Conservation (phyloP, 2,113 vertebrate genomes). For the Eolophus roseicapilla region DNA sequence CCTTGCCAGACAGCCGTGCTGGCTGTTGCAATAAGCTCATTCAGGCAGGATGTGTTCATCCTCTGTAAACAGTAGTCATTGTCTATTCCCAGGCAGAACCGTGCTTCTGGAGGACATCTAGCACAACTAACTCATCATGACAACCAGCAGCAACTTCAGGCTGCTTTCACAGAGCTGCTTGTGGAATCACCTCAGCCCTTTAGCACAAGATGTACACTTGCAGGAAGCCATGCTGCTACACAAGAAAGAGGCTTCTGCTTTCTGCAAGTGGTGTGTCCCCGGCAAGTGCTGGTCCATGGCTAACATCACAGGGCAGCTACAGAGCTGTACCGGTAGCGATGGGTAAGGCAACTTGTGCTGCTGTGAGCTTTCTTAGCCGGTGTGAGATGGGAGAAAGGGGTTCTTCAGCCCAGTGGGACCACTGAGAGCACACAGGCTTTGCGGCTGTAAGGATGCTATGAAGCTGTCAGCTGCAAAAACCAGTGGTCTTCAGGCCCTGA, state of each 20-base stretch:
- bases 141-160: conserved; percentile 59
- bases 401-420: neutral
- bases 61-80: neutral
- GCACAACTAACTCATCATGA: conserved; percentile 56
- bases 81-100: neutral
- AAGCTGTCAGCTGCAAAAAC: neutral
- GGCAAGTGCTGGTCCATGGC: neutral
- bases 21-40: neutral
- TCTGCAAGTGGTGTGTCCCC: accelerated
- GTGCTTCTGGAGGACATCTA: conserved; percentile 41
- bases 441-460: neutral
- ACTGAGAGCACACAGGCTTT: neutral
- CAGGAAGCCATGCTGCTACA: neutral
- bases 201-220: conserved; percentile 5
- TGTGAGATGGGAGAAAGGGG: neutral
- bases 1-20: neutral
- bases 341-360: neutral
- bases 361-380: neutral
- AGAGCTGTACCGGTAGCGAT: neutral
- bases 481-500: neutral
- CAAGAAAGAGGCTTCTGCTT: neutral
- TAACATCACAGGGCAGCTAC: neutral
- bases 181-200: conserved; percentile 17
- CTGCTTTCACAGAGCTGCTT: conserved; percentile 46
- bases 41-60: neutral